Conservation (phyloP, 37 sponge, comb jelly and placozoan species). For the Diacarnus erythraeanus region DNA sequence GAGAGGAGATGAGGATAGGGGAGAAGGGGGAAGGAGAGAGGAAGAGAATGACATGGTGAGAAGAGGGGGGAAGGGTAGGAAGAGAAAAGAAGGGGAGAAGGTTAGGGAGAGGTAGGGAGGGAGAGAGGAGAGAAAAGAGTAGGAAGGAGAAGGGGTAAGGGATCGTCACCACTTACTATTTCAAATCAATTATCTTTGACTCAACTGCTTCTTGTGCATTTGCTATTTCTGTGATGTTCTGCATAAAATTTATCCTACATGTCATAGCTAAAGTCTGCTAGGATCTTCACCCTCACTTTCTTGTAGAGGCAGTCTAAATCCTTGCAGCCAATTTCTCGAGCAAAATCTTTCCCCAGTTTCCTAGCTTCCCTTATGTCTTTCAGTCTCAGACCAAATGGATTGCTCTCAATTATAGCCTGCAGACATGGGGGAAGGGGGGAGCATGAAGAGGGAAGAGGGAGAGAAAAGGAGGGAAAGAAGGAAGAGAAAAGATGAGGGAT, state of each 20-base stretch:
- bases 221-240: constrained; percentile 14
- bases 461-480: too few relatives aligned
- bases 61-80: neutral
- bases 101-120: neutral
- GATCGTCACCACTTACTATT: constrained; percentile 25
- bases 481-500: too few relatives aligned
- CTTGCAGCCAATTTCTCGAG: constrained; percentile 56
- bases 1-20: neutral
- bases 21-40: constrained; percentile 2
- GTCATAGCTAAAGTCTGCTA: neutral
- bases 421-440: too few relatives aligned
- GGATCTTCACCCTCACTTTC: constrained; percentile 35
- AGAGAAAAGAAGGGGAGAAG: neutral
- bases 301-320: constrained; percentile 48
- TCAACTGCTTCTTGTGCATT: constrained; percentile 37
- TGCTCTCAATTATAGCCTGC: constrained; percentile 81
- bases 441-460: too few relatives aligned
- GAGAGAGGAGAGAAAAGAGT: neutral
- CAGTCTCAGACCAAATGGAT: constrained; percentile 63
- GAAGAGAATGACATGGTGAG: neutral
- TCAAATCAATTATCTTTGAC: constrained; percentile 52
- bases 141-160: neutral
- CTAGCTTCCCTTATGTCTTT: constrained; percentile 39
- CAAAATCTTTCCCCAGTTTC: constrained; percentile 64
- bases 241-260: constrained; percentile 15